These are phyloP conservation scores for Pantherophis alleghaniensis DNA, from an alignment of 2,797 vertebrate genomes.

Conservation along the genomic window DNA sequence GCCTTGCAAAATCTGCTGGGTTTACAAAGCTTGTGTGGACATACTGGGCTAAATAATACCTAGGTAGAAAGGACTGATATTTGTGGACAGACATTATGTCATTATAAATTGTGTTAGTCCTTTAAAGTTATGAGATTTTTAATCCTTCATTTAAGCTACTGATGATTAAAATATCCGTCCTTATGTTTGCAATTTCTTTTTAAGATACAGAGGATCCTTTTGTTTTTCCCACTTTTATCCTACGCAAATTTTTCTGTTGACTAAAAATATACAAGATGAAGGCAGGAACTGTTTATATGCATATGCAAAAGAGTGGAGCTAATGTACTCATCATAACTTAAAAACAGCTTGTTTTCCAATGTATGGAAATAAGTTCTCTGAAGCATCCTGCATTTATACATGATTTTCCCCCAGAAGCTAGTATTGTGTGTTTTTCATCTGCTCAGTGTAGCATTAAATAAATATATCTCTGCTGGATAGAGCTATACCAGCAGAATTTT, in stretches of 20 bases:
- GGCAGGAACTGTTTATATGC: neutral
- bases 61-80: neutral
- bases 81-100: neutral
- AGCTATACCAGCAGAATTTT: slow-evolving; percentile 16
- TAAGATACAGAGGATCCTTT: neutral
- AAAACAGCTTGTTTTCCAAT: slow-evolving; percentile 23
- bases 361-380: slow-evolving; percentile 31
- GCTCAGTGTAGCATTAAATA: slow-evolving; percentile 63
- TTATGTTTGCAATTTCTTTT: neutral
- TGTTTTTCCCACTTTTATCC: neutral
- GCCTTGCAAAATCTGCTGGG: neutral
- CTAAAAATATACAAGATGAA: neutral
- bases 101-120: neutral
- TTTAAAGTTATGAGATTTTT: neutral
- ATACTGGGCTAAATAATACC: neutral
- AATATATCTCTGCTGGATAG: slow-evolving; percentile 54
- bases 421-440: slow-evolving; percentile 53
- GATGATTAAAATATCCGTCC: neutral
- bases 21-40: neutral
- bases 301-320: slow-evolving; percentile 23
- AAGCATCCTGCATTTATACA: slow-evolving; percentile 32
- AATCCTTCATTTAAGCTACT: neutral
- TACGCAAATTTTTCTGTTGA: neutral
- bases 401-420: slow-evolving; percentile 35
- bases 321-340: slow-evolving; percentile 32